These are phyloP conservation scores for Champsocephalus gunnari DNA, from an alignment of 2,797 vertebrate genomes.

Conservation along the genomic window DNA sequence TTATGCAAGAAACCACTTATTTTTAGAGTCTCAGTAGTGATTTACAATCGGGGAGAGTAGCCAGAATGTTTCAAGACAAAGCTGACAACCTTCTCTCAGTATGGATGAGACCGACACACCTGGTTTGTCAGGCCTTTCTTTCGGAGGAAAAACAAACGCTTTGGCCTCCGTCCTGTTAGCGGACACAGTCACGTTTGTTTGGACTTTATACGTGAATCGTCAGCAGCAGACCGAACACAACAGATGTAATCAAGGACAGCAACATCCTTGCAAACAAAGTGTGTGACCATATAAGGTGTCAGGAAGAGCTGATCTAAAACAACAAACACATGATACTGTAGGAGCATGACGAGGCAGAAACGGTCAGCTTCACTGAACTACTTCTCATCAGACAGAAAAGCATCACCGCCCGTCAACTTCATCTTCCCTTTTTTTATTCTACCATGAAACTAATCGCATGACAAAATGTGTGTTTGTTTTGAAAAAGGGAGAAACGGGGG, in stretches of 20 bases:
- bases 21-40: not conserved
- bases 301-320: constrained; percentile 34
- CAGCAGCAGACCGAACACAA: constrained; percentile 18
- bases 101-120: constrained; percentile 17
- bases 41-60: not conserved
- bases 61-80: not conserved
- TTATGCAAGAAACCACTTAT: not conserved
- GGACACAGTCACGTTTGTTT: constrained; percentile 7
- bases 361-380: constrained; percentile 34
- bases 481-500: not conserved
- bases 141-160: constrained; percentile 30
- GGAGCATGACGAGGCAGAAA: constrained; percentile 61
- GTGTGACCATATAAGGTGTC: constrained; percentile 20
- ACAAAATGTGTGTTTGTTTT: constrained; percentile 10
- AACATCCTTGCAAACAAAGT: constrained; percentile 21
- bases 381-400: constrained; percentile 30
- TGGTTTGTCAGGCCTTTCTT: constrained; percentile 23
- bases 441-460: constrained; percentile 17
- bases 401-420: constrained; percentile 37
- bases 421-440: constrained; percentile 31
- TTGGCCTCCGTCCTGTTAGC: not conserved
- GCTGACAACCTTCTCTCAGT: not conserved
- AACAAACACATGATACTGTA: constrained; percentile 20
- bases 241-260: constrained; percentile 37
- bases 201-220: constrained; percentile 15